phyloP scores from a whole-genome alignment of 1,140 invertebrate genomes.

The Lasioglossum albipes region DNA sequence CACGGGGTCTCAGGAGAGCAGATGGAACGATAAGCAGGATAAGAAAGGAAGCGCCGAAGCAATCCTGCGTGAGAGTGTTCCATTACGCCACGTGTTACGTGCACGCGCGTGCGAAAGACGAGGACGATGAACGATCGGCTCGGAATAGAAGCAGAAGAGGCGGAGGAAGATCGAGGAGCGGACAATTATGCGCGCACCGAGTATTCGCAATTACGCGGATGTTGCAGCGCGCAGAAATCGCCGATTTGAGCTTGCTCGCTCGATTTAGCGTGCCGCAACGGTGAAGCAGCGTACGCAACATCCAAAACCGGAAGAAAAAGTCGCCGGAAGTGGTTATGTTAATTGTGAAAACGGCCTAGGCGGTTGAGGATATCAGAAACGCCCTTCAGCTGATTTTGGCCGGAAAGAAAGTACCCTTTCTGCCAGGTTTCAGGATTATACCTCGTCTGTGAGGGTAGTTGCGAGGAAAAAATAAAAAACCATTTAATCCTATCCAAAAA shows the following conservation, averaged over 20 bases:
- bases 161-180: conserved; percentile 50
- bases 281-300: conserved; percentile 41
- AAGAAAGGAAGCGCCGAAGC: conserved; percentile 36
- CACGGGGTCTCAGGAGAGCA: neutral
- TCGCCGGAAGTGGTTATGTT: conserved; percentile 30
- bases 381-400: too few species aligned
- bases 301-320: conserved; percentile 26
- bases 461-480: too few species aligned
- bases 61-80: conserved; percentile 39
- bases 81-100: conserved; percentile 47
- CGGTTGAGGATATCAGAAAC: too few species aligned
- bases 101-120: neutral
- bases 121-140: conserved; percentile 25
- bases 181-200: conserved; percentile 61
- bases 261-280: conserved; percentile 43
- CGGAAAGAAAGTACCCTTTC: too few species aligned
- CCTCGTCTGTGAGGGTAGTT: too few species aligned
- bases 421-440: too few species aligned
- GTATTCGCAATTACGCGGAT: conserved; percentile 65
- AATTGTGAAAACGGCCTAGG: neutral
- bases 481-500: too few species aligned
- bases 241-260: conserved; percentile 51
- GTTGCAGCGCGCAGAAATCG: conserved; percentile 59
- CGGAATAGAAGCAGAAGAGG: conserved; percentile 26
- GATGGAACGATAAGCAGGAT: neutral